Percentiles rank a stretch among this genome's conserved stretches.
These are phyloP conservation scores for Hyperoplus immaculatus DNA, from an alignment of 2,797 vertebrate species.

Conservation along the genomic window DNA sequence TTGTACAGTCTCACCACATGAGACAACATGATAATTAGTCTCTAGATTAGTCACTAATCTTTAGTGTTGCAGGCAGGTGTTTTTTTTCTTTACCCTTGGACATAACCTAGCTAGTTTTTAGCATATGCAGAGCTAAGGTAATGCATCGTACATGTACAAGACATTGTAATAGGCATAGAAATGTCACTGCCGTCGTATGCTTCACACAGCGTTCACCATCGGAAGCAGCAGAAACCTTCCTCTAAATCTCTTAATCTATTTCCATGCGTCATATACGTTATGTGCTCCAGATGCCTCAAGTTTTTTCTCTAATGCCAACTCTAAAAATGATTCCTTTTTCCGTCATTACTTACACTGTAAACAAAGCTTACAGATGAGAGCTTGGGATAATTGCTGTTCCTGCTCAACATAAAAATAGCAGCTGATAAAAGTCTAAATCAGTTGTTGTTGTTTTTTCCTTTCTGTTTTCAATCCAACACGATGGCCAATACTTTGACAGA, in stretches of 20 bases:
- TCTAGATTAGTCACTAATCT: not conserved
- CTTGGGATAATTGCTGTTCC: not conserved
- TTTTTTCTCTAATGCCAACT: conserved; percentile 5
- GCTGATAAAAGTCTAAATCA: conserved; percentile 2
- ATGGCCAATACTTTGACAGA: not conserved
- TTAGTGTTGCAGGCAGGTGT: no score
- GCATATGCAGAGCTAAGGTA: not conserved
- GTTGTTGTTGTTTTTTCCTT: conserved; percentile 4
- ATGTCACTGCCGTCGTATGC: not conserved
- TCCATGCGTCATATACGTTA: not conserved
- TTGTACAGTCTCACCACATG: no score
- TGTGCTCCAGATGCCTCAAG: not conserved
- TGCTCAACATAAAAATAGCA: conserved; percentile 14
- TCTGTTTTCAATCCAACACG: conserved; percentile 1
- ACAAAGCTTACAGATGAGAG: conserved; percentile 4
- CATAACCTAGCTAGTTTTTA: not conserved
- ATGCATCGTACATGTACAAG: not conserved
- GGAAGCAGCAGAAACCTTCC: not conserved
- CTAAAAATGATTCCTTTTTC: not conserved
- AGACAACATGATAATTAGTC: not conserved
- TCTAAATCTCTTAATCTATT: not conserved
- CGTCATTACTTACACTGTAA: conserved; percentile 2
- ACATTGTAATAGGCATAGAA: not conserved
- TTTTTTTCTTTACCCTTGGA: not conserved
- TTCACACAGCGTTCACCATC: not conserved